Evolutionary conservation across 2,113 vertebrate genomes (phyloP).

Genomic region (Polypterus bichir): DNA sequence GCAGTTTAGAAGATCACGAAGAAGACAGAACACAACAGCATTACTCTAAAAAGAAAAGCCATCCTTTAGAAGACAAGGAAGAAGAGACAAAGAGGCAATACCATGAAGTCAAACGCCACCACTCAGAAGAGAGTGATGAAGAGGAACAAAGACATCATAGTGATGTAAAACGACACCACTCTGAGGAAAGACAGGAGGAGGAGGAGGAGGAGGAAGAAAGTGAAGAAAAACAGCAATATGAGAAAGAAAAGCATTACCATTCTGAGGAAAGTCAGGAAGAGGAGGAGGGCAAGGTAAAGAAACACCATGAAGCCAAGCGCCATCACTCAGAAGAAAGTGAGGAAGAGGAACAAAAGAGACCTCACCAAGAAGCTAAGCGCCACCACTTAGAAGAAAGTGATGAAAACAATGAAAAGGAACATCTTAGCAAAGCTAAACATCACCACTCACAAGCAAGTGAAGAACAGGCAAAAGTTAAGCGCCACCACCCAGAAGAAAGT

Average conservation of each 20-base stretch:
- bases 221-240: conserved; percentile 13
- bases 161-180: conserved; percentile 23
- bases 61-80: no score
- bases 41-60: no score
- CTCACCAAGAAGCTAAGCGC: conserved; percentile 9
- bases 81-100: no score
- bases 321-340: conserved; percentile 17
- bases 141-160: conserved; percentile 25
- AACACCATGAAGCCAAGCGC: conserved; percentile 13
- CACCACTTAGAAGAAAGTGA: conserved; percentile 13
- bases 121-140: not conserved
- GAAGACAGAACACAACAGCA: no score
- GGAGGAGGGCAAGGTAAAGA: conserved; percentile 18
- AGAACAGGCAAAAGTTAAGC: conserved; percentile 16
- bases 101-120: no score
- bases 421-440: not conserved
- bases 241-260: not conserved
- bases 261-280: not conserved
- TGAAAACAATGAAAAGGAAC: conserved; percentile 20
- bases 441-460: conserved; percentile 6
- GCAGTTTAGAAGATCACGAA: not conserved
- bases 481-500: conserved; percentile 13
- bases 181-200: conserved; percentile 16
- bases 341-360: conserved; percentile 26
- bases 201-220: conserved; percentile 11